Evolutionary conservation across 2,113 vertebrate genomes (phyloP).

Genomic region (Fregetta grallaria): DNA sequence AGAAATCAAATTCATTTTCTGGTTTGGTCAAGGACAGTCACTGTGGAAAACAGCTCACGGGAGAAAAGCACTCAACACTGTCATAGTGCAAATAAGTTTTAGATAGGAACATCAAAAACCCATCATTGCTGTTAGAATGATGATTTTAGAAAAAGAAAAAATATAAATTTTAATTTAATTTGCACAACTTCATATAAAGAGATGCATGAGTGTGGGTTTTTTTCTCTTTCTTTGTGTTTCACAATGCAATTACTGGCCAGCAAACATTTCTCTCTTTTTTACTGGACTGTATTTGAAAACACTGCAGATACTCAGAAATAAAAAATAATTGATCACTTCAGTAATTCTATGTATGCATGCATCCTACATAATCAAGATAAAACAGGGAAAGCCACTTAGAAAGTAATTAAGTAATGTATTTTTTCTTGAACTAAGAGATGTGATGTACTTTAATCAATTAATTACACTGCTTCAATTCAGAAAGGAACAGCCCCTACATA

Average conservation of each 20-base stretch:
- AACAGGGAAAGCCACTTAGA: not conserved
- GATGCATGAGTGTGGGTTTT: not conserved
- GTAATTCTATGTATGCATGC: not conserved
- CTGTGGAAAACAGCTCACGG: not conserved
- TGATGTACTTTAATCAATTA: not conserved
- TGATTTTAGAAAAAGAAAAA: not conserved
- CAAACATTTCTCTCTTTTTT: not conserved
- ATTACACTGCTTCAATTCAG: not conserved
- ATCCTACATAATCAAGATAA: not conserved
- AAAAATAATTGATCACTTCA: not conserved
- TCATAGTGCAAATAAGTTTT: not conserved
- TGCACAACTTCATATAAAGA: not conserved
- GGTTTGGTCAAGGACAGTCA: constrained; percentile 69
- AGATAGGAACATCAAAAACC: not conserved
- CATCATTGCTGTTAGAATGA: not conserved
- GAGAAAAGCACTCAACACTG: not conserved
- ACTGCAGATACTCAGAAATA: not conserved
- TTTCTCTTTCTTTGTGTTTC: not conserved
- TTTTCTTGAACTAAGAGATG: not conserved
- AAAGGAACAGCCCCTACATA: not conserved
- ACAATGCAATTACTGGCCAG: not conserved
- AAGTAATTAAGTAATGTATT: not conserved
- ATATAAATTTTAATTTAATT: not conserved
- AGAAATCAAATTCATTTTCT: constrained; percentile 77
- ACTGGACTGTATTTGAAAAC: not conserved